Conservation (phyloP, 2,888 invertebrate genomes). For the Lysandra bellargus region DNA sequence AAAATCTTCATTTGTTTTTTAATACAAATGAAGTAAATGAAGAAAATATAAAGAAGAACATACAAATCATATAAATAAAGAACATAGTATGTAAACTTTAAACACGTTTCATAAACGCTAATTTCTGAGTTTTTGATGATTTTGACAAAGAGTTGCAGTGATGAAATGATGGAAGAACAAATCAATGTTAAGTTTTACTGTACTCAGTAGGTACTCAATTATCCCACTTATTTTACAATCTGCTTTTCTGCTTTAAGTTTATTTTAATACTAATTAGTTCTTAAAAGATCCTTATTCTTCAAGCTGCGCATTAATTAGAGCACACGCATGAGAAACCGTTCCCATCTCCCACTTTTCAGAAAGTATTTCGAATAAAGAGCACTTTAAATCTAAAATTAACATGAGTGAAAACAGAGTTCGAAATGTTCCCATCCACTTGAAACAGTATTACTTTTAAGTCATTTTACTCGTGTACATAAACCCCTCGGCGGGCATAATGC, state of each 20-base stretch:
- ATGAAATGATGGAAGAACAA: too few relatives aligned
- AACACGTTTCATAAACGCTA: too few relatives aligned
- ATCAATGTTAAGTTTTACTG: too few relatives aligned
- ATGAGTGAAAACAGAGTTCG: constrained; percentile 59
- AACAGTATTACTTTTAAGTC: constrained; percentile 70
- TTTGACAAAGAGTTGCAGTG: too few relatives aligned
- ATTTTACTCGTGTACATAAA: constrained; percentile 75
- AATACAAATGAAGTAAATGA: too few relatives aligned
- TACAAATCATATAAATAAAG: too few relatives aligned
- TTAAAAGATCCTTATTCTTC: neutral
- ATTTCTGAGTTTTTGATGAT: too few relatives aligned
- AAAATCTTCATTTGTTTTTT: neutral
- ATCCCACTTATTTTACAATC: too few relatives aligned
- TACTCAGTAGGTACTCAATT: too few relatives aligned
- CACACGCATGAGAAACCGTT: neutral
- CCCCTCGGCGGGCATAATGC: constrained; percentile 57
- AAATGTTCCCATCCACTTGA: constrained; percentile 74
- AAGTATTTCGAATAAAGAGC: constrained; percentile 43
- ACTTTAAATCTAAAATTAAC: constrained; percentile 51
- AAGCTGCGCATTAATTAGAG: neutral
- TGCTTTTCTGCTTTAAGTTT: neutral
- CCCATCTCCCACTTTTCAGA: neutral
- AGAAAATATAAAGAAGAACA: too few relatives aligned
- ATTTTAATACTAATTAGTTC: neutral
- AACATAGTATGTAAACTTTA: too few relatives aligned